Percentiles rank a stretch among this genome's conserved stretches.
Conservation (phyloP, 2,888 invertebrate genomes). For the Protonemura montana region DNA sequence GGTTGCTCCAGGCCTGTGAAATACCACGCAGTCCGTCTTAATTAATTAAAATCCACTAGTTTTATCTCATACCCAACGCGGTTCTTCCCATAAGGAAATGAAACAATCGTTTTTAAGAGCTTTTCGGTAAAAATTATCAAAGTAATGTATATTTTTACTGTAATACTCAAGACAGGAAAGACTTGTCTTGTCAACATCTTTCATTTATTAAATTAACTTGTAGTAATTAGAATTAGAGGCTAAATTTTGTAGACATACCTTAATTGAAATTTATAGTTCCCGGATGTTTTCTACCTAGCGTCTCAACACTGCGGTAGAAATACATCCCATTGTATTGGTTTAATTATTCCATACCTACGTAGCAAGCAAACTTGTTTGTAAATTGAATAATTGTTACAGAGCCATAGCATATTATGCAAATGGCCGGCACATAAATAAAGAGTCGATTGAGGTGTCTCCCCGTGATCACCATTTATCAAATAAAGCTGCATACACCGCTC, state of each 20-base stretch:
- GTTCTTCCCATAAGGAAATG: not conserved
- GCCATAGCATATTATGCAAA: not conserved
- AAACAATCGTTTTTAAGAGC: not conserved
- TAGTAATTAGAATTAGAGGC: not conserved
- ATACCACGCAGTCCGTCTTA: not conserved
- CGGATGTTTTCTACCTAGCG: not conserved
- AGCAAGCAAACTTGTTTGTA: not conserved
- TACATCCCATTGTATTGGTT: constrained; percentile 5
- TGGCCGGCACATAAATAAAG: not conserved
- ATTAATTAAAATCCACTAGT: not conserved
- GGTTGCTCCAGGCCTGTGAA: not conserved
- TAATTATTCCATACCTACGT: constrained; percentile 7
- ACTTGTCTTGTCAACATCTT: not conserved
- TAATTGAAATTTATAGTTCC: not conserved
- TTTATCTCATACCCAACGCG: not conserved
- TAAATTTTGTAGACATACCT: not conserved
- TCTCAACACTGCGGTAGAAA: not conserved
- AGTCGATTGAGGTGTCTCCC: not conserved
- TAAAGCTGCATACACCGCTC: not conserved
- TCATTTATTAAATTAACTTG: not conserved
- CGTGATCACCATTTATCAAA: not conserved
- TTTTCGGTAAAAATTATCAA: not conserved
- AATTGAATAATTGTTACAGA: constrained; percentile 5
- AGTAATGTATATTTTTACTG: not conserved
- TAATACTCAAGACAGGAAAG: not conserved